Conservation (phyloP, 2,888 invertebrate genomes). For the Eupithecia insigniata region DNA sequence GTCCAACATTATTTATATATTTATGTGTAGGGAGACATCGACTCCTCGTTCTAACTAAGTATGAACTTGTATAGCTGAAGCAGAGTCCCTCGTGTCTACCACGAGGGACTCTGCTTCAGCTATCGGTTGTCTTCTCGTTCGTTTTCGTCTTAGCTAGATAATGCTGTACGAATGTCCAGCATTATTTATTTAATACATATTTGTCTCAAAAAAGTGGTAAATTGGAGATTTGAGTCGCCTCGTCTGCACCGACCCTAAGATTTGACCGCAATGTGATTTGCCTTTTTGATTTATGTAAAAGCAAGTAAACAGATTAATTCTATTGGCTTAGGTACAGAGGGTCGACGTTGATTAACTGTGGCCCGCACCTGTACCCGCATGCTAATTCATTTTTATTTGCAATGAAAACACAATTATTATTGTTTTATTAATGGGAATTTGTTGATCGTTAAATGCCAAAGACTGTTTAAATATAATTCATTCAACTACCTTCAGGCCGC, state of each 20-base stretch:
- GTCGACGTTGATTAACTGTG: constrained; percentile 53
- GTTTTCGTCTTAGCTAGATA: too few species aligned
- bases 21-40: too few species aligned
- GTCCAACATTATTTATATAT: too few species aligned
- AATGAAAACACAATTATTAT: constrained; percentile 17
- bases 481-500: too few species aligned
- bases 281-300: constrained; percentile 11
- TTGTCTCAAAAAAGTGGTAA: not conserved
- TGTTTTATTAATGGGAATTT: not conserved
- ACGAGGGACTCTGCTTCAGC: too few species aligned
- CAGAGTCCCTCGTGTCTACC: too few species aligned
- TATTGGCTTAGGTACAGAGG: constrained; percentile 48
- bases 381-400: constrained; percentile 41
- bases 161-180: not conserved
- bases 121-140: too few species aligned
- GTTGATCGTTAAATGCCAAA: not conserved
- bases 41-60: too few species aligned
- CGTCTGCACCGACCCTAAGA: not conserved
- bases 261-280: constrained; percentile 11
- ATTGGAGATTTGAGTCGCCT: not conserved
- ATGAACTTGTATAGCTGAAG: too few species aligned
- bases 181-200: not conserved
- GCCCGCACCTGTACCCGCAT: constrained; percentile 51
- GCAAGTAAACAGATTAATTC: constrained; percentile 23
- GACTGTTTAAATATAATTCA: not conserved